Evolutionary conservation across 2,888 invertebrate genomes (phyloP), one percentile per base, ranked within the genome.

Genomic region (Incurvaria masculella): DNA sequence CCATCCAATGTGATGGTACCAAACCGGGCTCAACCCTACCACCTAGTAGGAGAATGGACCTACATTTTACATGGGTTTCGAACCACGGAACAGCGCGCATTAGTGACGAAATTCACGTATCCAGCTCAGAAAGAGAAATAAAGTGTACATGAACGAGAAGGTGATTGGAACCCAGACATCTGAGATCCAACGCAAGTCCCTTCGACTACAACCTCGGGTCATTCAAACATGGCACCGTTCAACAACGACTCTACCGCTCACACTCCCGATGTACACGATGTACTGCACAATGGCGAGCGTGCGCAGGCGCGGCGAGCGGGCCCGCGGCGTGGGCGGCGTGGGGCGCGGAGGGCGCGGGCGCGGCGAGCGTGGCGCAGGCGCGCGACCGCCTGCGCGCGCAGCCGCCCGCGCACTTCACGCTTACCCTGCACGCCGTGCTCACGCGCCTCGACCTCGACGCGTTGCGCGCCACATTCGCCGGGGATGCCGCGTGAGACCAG

Each of bases 371-470:
- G 0, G 70, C 68, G 2, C 66, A 68, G 2, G 69, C 61, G 48
- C 64, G 63, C 46, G 75, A 68, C 49, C 57, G 67, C 54, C 72
- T 59, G 49, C 65, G 63, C 43, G 62, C 55, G 63, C 65, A 44
- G 68, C 68, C 19, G 26, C 64, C 62, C 49, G 72, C 81, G 16
- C 84, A 86, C 27, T 88, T 91, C 62, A 85, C 88, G n/a, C 86
- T 85, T 2, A 70, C 88, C 3, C 63, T 91, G 6, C 85, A 83
- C 58, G 88, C 83, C 1, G 64, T 84, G 45, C 72, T 91, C 10
- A 85, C 86, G 2, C 81, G 85, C 44, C 74, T 90, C n/a, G 87
- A 91, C 64, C 68, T 91, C 45, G 89, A 89, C 53, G 84, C 85
- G 1, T 64, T 73, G 2, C 53, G 55, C 10, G 55, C 57, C 17